A percentile compares a stretch with the other conserved stretches of the same genome.
These are phyloP conservation scores for Sycophila texana DNA, from an alignment of 2,888 invertebrate species.

Conservation along the genomic window DNA sequence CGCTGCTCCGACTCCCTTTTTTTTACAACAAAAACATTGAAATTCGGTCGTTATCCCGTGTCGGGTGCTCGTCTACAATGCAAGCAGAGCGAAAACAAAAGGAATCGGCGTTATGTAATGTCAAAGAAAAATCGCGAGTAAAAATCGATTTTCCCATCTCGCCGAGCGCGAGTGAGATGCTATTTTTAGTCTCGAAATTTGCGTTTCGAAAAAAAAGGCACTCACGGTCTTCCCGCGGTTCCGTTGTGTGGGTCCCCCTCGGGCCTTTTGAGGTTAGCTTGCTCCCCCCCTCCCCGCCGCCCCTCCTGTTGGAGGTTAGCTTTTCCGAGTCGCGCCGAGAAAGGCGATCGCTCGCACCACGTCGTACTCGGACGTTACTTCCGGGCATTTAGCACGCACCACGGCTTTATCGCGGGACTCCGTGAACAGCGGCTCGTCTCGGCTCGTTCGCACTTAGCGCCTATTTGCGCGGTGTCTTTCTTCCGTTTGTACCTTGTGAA, in stretches of 20 bases:
- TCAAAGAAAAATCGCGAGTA: neutral
- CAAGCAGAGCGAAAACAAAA: constrained; percentile 40
- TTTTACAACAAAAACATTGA: constrained; percentile 50
- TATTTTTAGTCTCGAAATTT: constrained; percentile 50
- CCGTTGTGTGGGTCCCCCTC: constrained; percentile 13
- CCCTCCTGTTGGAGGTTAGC: constrained; percentile 63
- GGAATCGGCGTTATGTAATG: constrained; percentile 42
- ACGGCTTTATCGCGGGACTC: neutral
- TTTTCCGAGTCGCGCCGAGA: constrained; percentile 50
- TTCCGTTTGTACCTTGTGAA: constrained; percentile 72
- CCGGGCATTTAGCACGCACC: neutral
- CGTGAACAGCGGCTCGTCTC: too few species aligned
- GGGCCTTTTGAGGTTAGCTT: constrained; percentile 71
- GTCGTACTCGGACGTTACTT: constrained; percentile 10
- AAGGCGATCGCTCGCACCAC: neutral
- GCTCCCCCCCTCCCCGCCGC: constrained; percentile 57
- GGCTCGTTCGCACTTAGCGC: neutral
- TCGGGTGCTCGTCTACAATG: constrained; percentile 42
- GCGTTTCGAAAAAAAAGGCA: constrained; percentile 44
- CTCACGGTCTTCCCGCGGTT: constrained; percentile 51
- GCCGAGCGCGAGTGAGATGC: neutral
- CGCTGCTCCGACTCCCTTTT: constrained; percentile 23
- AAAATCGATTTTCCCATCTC: constrained; percentile 20
- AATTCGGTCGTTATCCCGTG: constrained; percentile 34
- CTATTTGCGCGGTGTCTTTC: constrained; percentile 34